Percentiles rank a stretch among this genome's conserved stretches.
Conservation (phyloP, 2,113 vertebrate genomes). For the Puma concolor region DNA sequence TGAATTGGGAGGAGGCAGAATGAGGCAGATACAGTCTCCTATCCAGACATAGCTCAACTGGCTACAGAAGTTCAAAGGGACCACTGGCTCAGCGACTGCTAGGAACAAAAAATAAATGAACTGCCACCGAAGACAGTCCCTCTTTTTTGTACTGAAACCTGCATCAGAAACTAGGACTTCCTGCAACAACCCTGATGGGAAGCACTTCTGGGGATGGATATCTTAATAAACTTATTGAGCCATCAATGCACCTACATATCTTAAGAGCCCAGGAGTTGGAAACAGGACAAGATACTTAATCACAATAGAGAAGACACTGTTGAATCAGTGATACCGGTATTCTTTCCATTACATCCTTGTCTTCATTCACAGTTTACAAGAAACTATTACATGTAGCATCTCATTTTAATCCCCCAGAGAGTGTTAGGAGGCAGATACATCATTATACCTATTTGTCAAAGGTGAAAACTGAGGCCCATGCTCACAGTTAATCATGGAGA, state of each 20-base stretch:
- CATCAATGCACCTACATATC: neutral
- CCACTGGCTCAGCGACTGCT: neutral
- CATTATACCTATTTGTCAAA: neutral
- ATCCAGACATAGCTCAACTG: neutral
- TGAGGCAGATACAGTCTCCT: neutral
- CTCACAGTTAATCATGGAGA: neutral
- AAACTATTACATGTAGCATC: rapidly evolving
- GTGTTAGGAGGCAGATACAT: neutral
- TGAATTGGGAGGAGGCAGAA: neutral
- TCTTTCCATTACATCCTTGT: neutral
- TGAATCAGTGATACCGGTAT: neutral
- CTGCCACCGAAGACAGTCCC: neutral
- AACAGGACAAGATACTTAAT: neutral
- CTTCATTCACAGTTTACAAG: neutral
- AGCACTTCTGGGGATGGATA: neutral
- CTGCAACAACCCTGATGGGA: neutral
- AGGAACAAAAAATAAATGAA: neutral
- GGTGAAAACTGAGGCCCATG: neutral
- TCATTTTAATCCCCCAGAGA: neutral
- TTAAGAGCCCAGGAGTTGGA: neutral
- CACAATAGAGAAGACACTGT: neutral
- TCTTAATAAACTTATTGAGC: neutral
- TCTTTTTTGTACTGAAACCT: neutral
- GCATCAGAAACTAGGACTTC: neutral
- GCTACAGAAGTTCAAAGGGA: neutral